phyloP scores from a whole-genome alignment of 2,797 vertebrate species.

The Dicrostonyx torquatus region DNA sequence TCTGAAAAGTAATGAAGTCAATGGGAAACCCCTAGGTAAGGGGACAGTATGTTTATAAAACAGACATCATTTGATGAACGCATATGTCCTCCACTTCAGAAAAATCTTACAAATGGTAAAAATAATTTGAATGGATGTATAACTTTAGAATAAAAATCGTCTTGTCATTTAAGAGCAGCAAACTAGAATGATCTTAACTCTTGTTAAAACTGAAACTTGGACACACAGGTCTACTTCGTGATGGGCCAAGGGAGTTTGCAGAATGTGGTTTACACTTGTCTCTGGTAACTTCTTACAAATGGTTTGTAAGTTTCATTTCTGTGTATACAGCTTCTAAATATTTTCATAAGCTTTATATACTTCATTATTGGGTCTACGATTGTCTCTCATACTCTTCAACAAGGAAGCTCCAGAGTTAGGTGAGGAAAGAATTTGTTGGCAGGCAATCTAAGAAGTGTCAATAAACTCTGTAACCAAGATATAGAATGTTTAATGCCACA shows the following conservation, averaged over 20 bases:
- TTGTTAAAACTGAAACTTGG: background rate
- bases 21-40: background rate
- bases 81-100: background rate
- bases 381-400: background rate
- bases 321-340: background rate
- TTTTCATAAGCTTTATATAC: background rate
- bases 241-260: background rate
- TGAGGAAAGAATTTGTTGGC: background rate
- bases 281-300: slow-evolving; percentile 5
- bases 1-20: background rate
- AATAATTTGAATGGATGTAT: background rate
- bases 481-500: background rate
- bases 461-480: background rate
- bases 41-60: background rate
- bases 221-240: background rate
- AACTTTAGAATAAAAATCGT: background rate
- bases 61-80: background rate
- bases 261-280: background rate
- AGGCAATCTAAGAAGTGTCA: background rate
- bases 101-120: background rate
- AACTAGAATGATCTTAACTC: background rate
- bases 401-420: background rate
- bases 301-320: background rate
- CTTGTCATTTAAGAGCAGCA: background rate
- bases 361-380: background rate